A percentile compares a stretch with the other conserved stretches of the same genome.
These are phyloP conservation scores for Philopedon plagiatum DNA, from an alignment of 2,888 invertebrate species.

Conservation along the genomic window DNA sequence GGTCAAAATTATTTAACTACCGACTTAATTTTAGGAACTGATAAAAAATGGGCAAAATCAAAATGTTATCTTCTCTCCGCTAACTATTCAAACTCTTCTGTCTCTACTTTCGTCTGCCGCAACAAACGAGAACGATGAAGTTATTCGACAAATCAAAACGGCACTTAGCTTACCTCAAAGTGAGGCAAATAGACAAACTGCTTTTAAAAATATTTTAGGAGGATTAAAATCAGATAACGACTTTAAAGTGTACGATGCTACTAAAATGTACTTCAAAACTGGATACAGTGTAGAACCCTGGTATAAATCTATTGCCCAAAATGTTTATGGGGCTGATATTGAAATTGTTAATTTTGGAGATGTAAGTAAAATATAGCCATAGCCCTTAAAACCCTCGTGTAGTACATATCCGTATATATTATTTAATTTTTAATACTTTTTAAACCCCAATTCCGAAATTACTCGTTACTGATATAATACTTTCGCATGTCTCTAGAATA, in stretches of 20 bases:
- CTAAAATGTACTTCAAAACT: slow-evolving; percentile 2
- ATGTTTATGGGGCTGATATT: background rate
- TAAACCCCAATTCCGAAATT: too few species aligned
- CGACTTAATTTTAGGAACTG: slow-evolving; percentile 4
- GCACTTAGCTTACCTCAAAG: background rate
- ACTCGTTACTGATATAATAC: too few species aligned
- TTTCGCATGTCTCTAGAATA: too few species aligned
- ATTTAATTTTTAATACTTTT: too few species aligned
- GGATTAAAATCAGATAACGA: slow-evolving; percentile 1
- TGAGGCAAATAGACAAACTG: background rate
- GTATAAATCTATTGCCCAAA: background rate
- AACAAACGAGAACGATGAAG: background rate
- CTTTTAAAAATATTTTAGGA: slow-evolving; percentile 3
- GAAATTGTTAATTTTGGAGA: background rate
- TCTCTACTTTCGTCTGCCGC: background rate
- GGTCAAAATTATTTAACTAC: too few species aligned
- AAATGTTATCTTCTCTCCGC: slow-evolving; percentile 14
- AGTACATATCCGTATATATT: too few species aligned
- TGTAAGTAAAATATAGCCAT: background rate
- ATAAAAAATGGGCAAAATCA: background rate
- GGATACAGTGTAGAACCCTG: background rate
- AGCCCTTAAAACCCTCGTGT: too few species aligned
- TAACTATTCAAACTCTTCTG: slow-evolving; percentile 12
- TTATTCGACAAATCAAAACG: background rate
- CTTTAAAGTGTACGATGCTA: slow-evolving; percentile 26